phyloP scores from a whole-genome alignment of 2,797 vertebrate species.

The Anas capensis region DNA sequence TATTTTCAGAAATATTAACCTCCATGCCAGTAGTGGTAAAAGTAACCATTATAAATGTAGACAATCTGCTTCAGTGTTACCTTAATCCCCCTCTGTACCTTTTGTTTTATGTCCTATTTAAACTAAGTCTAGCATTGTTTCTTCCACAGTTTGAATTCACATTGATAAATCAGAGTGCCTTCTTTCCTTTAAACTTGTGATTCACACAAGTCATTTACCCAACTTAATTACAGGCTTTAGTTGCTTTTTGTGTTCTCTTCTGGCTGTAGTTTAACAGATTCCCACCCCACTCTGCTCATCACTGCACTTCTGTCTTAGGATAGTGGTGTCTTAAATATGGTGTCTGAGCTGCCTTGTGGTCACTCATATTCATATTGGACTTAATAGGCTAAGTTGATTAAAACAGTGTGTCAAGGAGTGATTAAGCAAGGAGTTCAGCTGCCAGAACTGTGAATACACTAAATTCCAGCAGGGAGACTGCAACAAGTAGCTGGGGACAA shows the following conservation, averaged over 20 bases:
- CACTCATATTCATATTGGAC: background rate
- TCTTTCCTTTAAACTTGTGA: background rate
- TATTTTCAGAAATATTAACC: background rate
- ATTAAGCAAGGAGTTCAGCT: background rate
- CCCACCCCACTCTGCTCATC: background rate
- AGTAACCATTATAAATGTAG: background rate
- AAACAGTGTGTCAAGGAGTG: background rate
- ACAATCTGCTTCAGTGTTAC: background rate
- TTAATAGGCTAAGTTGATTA: background rate
- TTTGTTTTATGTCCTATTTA: background rate
- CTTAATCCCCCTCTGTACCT: background rate
- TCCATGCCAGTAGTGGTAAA: background rate
- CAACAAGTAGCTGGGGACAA: background rate
- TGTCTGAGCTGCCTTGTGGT: background rate
- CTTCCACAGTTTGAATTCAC: background rate
- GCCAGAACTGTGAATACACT: background rate
- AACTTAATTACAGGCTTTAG: background rate
- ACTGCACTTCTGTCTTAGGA: background rate
- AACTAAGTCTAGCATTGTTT: background rate
- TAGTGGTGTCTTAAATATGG: background rate
- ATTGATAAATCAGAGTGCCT: background rate
- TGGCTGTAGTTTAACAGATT: background rate
- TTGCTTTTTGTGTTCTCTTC: background rate
- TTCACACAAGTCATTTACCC: background rate
- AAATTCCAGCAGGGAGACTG: background rate